A percentile compares a stretch with the other conserved stretches of the same genome.
Evolutionary conservation across 2,888 invertebrate species (phyloP).

Genomic region (Drosophila conformis): DNA sequence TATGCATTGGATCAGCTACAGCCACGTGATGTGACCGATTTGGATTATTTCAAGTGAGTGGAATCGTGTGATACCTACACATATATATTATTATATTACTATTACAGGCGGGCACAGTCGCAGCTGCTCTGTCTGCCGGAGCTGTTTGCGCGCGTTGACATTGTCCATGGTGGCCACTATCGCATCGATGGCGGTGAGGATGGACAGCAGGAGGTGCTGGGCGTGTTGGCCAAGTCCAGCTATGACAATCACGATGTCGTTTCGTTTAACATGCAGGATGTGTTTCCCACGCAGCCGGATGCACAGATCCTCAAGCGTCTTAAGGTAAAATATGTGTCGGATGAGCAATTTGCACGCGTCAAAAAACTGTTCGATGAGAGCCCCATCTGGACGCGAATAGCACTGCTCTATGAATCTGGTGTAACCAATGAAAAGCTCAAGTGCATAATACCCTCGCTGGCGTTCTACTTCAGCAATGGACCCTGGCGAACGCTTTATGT

Average conservation of each 20-base stretch:
- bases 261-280: conserved; percentile 87
- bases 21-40: conserved; percentile 86
- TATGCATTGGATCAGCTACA: conserved; percentile 88
- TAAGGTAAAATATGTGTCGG: conserved; percentile 85
- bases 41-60: conserved; percentile 86
- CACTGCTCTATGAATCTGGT: conserved; percentile 89
- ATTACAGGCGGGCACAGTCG: conserved; percentile 77
- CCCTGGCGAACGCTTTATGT: conserved; percentile 98
- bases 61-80: neutral
- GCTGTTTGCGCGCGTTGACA: conserved; percentile 91
- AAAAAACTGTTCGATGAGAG: conserved; percentile 91
- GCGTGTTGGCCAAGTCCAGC: conserved; percentile 86
- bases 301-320: conserved; percentile 87
- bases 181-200: conserved; percentile 84
- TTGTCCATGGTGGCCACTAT: conserved; percentile 84
- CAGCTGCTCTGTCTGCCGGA: conserved; percentile 91
- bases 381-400: conserved; percentile 95
- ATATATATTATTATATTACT: neutral
- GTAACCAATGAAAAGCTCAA: conserved; percentile 88
- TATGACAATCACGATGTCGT: conserved; percentile 88
- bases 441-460: conserved; percentile 92
- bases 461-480: conserved; percentile 94
- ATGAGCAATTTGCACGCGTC: conserved; percentile 86
- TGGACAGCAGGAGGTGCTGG: conserved; percentile 85
- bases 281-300: conserved; percentile 88